Conservation (phyloP, 2,113 vertebrate species). For the Orycteropus afer region DNA sequence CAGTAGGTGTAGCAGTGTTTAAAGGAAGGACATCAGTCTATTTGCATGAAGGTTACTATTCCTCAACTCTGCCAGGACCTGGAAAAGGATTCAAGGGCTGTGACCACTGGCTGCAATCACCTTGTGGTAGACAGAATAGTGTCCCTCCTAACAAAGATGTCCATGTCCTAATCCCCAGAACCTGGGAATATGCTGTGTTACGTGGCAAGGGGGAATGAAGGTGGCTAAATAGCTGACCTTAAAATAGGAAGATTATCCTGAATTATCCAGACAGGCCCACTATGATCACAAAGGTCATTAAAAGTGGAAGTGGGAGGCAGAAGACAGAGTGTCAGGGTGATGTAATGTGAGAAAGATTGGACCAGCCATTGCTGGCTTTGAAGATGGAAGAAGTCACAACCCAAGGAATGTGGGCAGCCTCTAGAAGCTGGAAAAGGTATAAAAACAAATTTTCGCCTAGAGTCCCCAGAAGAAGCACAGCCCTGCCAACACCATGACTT, state of each 20-base stretch:
- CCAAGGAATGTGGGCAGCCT: background rate
- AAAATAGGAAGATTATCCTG: background rate
- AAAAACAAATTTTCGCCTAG: background rate
- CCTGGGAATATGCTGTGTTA: background rate
- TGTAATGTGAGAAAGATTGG: background rate
- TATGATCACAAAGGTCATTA: background rate
- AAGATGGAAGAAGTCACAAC: background rate
- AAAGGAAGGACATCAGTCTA: background rate
- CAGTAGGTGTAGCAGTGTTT: background rate
- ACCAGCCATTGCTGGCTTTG: background rate
- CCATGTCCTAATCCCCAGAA: background rate
- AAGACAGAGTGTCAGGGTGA: background rate
- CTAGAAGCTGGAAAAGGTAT: constrained; percentile 10
- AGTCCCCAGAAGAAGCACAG: background rate
- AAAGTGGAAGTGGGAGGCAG: background rate
- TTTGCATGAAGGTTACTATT: background rate
- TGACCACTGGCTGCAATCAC: background rate
- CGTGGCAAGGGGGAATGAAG: background rate
- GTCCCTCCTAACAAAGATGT: background rate
- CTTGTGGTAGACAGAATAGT: background rate
- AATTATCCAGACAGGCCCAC: background rate
- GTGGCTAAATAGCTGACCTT: background rate
- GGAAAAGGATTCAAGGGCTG: background rate
- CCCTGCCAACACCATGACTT: background rate
- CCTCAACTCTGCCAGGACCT: background rate